Base-by-base conservation (phyloP, 2,797 vertebrate species). In the Rhincodon typus region DNA sequence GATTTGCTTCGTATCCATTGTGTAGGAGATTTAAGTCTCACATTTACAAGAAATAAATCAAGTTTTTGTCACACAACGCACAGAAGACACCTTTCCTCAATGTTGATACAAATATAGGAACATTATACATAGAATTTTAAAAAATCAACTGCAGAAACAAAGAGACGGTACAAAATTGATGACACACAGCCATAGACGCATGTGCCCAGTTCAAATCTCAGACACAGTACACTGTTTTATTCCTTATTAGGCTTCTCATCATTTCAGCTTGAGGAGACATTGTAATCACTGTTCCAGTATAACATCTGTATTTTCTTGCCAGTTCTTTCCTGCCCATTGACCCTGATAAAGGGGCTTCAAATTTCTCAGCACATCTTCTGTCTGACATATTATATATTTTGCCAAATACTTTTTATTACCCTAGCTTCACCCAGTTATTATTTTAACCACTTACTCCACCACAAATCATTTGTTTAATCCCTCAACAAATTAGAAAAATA, bases 401-500 rank as follows among this genome's bases (percentile, higher is more conserved):
- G 46, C 94, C 67, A 57, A 57, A 13, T n/a, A 13, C 25, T 8
- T 57, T 66, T 7, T 66, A 30, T 77, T 53, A 95, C 19, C 17
- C 57, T 62, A 93, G 94, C 42, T 74, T 30, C 42, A 50, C 94
- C 94, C 21, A 53, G 94, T 21, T 95, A 95, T 77, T 57, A 95
- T 95, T 53, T 94, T 77, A 21, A 74, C 42, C 69, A 50, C 62
- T 72, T 74, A 74, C 94, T 50, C 69, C 46, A 57, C 94, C 70
- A 77, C 46, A 53, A 95, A 74, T 95, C 46, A 95, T 34, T 74
- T 57, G 70, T 95, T 95, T 77, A 72, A 95, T 95, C 94, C 70
- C 23, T 77, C 69, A 34, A 98, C 97, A 98, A 98, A 98, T 98
- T 98, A 99, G 98, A 99, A 99, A 99, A 98, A 99, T 98, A 99